phyloP scores from a whole-genome alignment of 2,888 invertebrate genomes.

The Drosophila demipolita region DNA sequence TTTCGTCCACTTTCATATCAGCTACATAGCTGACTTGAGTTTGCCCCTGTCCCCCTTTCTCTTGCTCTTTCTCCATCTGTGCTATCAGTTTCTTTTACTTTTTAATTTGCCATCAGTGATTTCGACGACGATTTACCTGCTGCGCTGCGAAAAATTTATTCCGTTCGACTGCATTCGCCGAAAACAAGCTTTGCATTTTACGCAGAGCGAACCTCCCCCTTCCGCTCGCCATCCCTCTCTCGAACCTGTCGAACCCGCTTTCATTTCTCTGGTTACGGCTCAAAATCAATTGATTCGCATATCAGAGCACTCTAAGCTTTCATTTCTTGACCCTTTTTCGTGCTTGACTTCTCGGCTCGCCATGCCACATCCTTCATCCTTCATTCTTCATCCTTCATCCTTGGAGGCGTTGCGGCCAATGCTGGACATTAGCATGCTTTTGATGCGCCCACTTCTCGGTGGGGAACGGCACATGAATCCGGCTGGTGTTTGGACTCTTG shows the following conservation, averaged over 20 bases:
- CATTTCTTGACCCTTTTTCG: conserved; percentile 79
- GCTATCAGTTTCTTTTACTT: conserved; percentile 28
- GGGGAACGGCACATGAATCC: not conserved
- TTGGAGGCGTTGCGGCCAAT: conserved; percentile 46
- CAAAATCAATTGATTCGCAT: conserved; percentile 79
- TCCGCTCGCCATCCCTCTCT: not conserved
- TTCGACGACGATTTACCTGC: conserved; percentile 80
- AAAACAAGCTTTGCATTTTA: conserved; percentile 68
- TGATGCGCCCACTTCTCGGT: conserved; percentile 56
- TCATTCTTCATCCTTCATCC: conserved; percentile 3
- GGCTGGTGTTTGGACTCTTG: conserved; percentile 23
- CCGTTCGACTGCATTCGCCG: conserved; percentile 75
- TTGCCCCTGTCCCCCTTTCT: conserved; percentile 9
- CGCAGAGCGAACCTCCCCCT: not conserved
- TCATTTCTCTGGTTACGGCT: conserved; percentile 55
- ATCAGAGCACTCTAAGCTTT: conserved; percentile 64
- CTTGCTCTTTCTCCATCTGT: conserved; percentile 22
- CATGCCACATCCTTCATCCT: conserved; percentile 4
- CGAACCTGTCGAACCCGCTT: conserved; percentile 7
- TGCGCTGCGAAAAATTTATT: conserved; percentile 76
- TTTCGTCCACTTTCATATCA: conserved; percentile 31
- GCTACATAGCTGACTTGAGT: conserved; percentile 47
- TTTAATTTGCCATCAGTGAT: conserved; percentile 78
- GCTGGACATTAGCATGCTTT: conserved; percentile 81
- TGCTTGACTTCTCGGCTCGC: conserved; percentile 70